Conservation (phyloP, 2,113 vertebrate genomes). For the Trichomycterus rosablanca region DNA sequence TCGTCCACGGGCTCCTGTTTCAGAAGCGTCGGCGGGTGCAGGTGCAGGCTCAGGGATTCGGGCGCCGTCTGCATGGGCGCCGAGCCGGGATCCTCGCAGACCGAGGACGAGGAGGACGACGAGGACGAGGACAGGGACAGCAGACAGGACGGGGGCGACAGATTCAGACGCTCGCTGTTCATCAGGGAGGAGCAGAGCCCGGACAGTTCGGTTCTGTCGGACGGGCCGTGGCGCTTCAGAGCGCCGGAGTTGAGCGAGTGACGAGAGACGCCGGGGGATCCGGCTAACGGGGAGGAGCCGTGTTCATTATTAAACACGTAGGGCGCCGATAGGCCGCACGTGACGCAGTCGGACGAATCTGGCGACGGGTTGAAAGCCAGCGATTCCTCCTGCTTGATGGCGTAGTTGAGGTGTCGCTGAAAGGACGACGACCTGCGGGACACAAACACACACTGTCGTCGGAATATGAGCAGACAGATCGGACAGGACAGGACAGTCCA, state of each 20-base stretch:
- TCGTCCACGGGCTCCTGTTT: slow-evolving; percentile 92
- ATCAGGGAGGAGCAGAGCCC: neutral
- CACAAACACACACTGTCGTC: slow-evolving; percentile 47
- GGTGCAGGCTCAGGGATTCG: slow-evolving; percentile 55
- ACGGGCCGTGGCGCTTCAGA: slow-evolving; percentile 75
- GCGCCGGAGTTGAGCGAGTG: slow-evolving; percentile 76
- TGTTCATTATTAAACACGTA: slow-evolving; percentile 88
- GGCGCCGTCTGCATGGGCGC: slow-evolving; percentile 69
- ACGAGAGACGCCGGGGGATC: slow-evolving; percentile 69
- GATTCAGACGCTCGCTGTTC: slow-evolving; percentile 59
- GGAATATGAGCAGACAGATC: slow-evolving; percentile 40
- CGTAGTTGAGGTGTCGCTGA: slow-evolving; percentile 61
- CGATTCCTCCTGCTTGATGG: slow-evolving; percentile 86
- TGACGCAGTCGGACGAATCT: slow-evolving; percentile 34
- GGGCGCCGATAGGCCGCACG: slow-evolving; percentile 67
- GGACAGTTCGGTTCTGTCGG: slow-evolving; percentile 65
- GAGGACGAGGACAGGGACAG: slow-evolving; percentile 64
- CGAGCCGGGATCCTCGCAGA: slow-evolving; percentile 71
- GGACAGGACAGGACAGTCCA: slow-evolving; percentile 45
- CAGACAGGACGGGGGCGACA: slow-evolving; percentile 73
- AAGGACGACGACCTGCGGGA: slow-evolving; percentile 29
- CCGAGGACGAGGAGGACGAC: slow-evolving; percentile 61
- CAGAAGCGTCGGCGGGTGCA: slow-evolving; percentile 70
- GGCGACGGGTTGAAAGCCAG: slow-evolving; percentile 65
- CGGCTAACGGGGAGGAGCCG: slow-evolving; percentile 71